Evolutionary conservation across 2,113 vertebrate species (phyloP).

Genomic region (Plecotus auritus): DNA sequence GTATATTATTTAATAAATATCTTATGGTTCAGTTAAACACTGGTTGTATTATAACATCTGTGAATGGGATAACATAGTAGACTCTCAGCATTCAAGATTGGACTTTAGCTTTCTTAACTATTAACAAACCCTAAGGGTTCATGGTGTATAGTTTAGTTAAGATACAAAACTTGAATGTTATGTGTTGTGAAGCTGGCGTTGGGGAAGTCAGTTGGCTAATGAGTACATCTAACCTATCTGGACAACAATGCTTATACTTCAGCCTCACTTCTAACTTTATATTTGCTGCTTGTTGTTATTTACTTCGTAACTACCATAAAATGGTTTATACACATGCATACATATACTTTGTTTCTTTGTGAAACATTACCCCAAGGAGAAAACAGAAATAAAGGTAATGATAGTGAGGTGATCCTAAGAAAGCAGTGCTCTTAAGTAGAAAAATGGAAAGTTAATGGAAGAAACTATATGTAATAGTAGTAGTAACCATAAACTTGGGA

Average conservation of each 20-base stretch:
- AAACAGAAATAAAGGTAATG: background rate
- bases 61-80: background rate
- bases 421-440: background rate
- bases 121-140: background rate
- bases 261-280: background rate
- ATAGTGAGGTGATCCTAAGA: background rate
- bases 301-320: background rate
- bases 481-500: background rate
- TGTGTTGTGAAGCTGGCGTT: background rate
- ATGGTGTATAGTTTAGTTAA: background rate
- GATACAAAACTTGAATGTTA: background rate
- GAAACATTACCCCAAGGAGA: background rate
- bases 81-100: background rate
- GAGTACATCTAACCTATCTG: background rate
- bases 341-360: background rate
- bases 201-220: background rate
- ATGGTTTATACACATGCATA: background rate
- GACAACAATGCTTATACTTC: background rate
- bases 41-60: background rate
- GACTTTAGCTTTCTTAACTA: background rate
- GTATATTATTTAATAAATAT: background rate
- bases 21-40: background rate
- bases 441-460: background rate
- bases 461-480: background rate
- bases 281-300: background rate